Percentiles rank a stretch among this genome's conserved stretches.
Evolutionary conservation across 2,113 vertebrate species (phyloP).

Genomic region (Microtus oregoni): DNA sequence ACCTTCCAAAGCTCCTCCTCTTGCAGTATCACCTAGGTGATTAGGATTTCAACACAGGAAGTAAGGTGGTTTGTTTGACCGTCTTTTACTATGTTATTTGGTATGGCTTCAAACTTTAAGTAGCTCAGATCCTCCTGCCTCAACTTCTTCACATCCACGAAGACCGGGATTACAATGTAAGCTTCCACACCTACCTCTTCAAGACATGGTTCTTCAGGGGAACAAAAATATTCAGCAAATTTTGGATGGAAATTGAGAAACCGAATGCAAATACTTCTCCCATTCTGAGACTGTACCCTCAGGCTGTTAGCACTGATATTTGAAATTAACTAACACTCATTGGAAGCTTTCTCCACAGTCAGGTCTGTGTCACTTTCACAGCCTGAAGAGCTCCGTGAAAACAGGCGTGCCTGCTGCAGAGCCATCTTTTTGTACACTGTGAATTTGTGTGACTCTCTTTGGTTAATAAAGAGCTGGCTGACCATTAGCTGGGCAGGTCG

Average conservation of each 20-base stretch:
- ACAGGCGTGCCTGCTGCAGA: neutral
- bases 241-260: neutral
- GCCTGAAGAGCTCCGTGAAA: neutral
- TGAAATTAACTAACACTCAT: too few relatives aligned
- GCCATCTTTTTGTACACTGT: too few relatives aligned
- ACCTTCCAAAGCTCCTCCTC: neutral
- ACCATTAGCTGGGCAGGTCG: too few relatives aligned
- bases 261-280: neutral
- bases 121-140: neutral
- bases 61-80: neutral
- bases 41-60: neutral
- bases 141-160: neutral
- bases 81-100: neutral
- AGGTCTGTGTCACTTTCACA: neutral
- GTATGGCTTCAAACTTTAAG: too few relatives aligned
- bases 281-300: neutral
- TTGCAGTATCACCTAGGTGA: neutral
- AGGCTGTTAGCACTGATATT: neutral
- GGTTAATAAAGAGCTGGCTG: too few relatives aligned
- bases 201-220: neutral
- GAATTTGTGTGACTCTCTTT: too few relatives aligned
- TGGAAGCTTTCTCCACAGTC: neutral
- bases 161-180: neutral
- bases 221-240: neutral
- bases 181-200: neutral